Evolutionary conservation across 1,140 invertebrate species (phyloP), one percentile per base, ranked within the genome.

Genomic region (Hycleus phaleratus): DNA sequence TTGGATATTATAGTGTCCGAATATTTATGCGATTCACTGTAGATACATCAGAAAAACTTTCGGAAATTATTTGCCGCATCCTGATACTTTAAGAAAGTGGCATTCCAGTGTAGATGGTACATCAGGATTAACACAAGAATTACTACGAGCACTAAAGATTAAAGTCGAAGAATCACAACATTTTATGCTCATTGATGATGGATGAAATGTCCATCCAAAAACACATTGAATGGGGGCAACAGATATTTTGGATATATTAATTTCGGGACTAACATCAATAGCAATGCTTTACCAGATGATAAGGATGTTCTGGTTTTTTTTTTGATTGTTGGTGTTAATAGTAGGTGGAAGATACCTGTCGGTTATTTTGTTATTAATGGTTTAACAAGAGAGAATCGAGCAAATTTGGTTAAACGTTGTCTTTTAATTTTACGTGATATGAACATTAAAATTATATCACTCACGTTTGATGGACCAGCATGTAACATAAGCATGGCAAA

Each of bases 141-240:
- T 70, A 39, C 69, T 77, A 26, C 18, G 65, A 12, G 60, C 62
- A 50, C 60, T 76, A 45, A 11, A 26, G 5, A 11, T 49, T n/a
- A 68, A 70, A 65, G 38, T 26, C 26, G 38, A 42, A 56, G 66
- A 67, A 59, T 24, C 39, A 10, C 46, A 9, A 43, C 38, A 9
- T 25, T 44, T 54, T 18, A 54, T 32, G 11, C 40, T 54, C 40
- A 39, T 60, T 77, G 46, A 26, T 68, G 7, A 57, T 74, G 2
- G 73, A 74, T 64, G 73, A 74, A 67, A 74, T 75, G 71, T 53
- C 67, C 18, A 74, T 74, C 18, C 50, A 66, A 11, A 49, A 68
- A 46, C 62, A 70, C 74, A 52, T 74, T 48, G 59, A 63, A 64
- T 47, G 64, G 67, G 3, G 38, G 55, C 44, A 66, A 62, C 1